Percentiles rank a stretch among this genome's conserved stretches.
These are phyloP conservation scores for Lethenteron reissneri DNA, from an alignment of 2,113 vertebrate species.

Conservation along the genomic window DNA sequence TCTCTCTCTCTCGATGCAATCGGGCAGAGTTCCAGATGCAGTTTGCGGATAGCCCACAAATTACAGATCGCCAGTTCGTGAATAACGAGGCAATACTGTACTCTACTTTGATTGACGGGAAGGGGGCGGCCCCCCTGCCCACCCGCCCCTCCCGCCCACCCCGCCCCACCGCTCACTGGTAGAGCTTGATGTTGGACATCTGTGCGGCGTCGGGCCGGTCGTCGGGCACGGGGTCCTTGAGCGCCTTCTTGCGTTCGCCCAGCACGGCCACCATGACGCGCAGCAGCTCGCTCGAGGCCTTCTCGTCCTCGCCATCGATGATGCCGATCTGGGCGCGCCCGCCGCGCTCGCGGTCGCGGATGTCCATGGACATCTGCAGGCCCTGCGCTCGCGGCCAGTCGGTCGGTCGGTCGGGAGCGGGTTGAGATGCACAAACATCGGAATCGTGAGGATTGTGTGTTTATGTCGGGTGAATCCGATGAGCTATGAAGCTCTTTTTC, in stretches of 20 bases:
- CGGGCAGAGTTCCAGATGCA: too few relatives aligned
- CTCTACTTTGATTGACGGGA: too few relatives aligned
- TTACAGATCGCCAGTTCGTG: too few relatives aligned
- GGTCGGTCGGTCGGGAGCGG: too few relatives aligned
- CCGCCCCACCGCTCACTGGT: slow-evolving; percentile 32
- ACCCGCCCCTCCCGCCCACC: neutral
- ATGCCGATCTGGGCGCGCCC: slow-evolving; percentile 36
- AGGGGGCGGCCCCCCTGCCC: too few relatives aligned
- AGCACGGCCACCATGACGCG: slow-evolving; percentile 28
- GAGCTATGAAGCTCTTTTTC: too few relatives aligned
- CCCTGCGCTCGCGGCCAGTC: slow-evolving; percentile 19
- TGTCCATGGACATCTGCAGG: slow-evolving; percentile 51
- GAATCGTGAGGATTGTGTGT: too few relatives aligned
- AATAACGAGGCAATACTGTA: too few relatives aligned
- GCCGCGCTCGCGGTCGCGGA: slow-evolving; percentile 47
- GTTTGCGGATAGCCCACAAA: too few relatives aligned
- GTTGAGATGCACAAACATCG: too few relatives aligned
- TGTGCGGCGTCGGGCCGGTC: slow-evolving; percentile 29
- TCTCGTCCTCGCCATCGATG: slow-evolving; percentile 40
- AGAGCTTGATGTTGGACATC: slow-evolving; percentile 38
- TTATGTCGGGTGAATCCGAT: too few relatives aligned
- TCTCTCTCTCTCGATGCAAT: too few relatives aligned
- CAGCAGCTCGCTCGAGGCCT: slow-evolving; percentile 25
- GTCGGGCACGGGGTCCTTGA: slow-evolving; percentile 29
- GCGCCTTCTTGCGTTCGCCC: slow-evolving; percentile 22